Evolutionary conservation across 2,797 vertebrate species (phyloP).

Genomic region (Crocodylus rhombifer): DNA sequence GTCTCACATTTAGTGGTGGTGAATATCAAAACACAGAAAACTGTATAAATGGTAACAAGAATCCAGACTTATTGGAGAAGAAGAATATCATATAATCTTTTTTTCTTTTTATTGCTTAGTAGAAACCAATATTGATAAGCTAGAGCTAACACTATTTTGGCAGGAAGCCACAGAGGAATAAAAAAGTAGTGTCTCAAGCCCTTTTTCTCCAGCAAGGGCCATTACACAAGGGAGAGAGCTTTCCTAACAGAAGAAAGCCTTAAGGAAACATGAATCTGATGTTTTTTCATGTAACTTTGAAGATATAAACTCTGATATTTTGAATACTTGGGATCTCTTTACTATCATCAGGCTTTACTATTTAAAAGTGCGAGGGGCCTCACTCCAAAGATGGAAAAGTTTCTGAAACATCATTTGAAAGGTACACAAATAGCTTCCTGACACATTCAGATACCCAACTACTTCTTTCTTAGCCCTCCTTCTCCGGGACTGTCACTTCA

Average conservation of each 20-base stretch:
- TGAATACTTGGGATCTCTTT: neutral
- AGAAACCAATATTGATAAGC: neutral
- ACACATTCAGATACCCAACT: neutral
- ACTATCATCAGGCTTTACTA: neutral
- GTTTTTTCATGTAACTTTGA: neutral
- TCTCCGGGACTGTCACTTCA: neutral
- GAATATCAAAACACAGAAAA: neutral
- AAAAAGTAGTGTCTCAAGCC: neutral
- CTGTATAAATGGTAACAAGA: neutral
- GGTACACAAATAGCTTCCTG: neutral
- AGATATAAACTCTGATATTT: neutral
- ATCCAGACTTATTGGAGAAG: neutral
- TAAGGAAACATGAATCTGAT: neutral
- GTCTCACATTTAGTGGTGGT: neutral
- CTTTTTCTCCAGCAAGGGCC: neutral
- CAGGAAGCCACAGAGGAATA: neutral
- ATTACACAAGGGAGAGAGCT: neutral
- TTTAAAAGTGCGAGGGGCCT: neutral
- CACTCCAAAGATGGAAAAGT: neutral
- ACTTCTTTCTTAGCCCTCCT: neutral
- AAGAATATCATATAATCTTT: neutral
- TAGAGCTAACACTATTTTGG: neutral
- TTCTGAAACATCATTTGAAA: neutral
- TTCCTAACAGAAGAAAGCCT: neutral
- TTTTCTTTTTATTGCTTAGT: neutral